Percentiles rank a stretch among this genome's conserved stretches.
These are phyloP conservation scores for Nomada hirtipes DNA, from an alignment of 2,888 invertebrate genomes.

Conservation along the genomic window DNA sequence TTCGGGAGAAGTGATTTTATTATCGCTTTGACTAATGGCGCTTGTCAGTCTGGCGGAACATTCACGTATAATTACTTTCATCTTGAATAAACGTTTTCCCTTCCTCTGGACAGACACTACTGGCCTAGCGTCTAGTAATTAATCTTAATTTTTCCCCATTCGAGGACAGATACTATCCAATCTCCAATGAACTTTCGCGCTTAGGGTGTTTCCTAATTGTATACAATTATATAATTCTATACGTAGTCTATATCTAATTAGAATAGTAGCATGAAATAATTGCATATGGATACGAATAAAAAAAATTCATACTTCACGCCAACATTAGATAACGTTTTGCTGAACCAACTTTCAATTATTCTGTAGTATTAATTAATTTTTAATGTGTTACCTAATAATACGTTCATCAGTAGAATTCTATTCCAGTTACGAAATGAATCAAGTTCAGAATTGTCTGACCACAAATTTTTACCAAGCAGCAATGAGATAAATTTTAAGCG, in stretches of 20 bases:
- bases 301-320: too few species aligned
- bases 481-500: constrained; percentile 42
- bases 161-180: not conserved
- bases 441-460: constrained; percentile 11
- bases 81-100: constrained; percentile 12
- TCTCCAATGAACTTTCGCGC: constrained; percentile 2
- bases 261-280: not conserved
- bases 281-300: not conserved
- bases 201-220: not conserved
- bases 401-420: too few species aligned
- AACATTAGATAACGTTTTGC: too few species aligned
- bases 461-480: constrained; percentile 33
- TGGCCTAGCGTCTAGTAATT: not conserved
- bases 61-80: constrained; percentile 9
- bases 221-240: not conserved
- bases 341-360: too few species aligned
- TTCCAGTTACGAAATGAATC: too few species aligned
- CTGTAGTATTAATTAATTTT: too few species aligned
- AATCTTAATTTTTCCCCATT: constrained; percentile 7
- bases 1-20: constrained; percentile 8
- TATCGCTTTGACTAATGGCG: constrained; percentile 9
- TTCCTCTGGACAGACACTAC: not conserved
- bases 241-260: too few species aligned
- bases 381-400: too few species aligned
- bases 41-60: not conserved